Percentiles rank a stretch among this genome's conserved stretches.
Evolutionary conservation across 2,113 vertebrate species (phyloP).

Genomic region (Odontesthes bonariensis): DNA sequence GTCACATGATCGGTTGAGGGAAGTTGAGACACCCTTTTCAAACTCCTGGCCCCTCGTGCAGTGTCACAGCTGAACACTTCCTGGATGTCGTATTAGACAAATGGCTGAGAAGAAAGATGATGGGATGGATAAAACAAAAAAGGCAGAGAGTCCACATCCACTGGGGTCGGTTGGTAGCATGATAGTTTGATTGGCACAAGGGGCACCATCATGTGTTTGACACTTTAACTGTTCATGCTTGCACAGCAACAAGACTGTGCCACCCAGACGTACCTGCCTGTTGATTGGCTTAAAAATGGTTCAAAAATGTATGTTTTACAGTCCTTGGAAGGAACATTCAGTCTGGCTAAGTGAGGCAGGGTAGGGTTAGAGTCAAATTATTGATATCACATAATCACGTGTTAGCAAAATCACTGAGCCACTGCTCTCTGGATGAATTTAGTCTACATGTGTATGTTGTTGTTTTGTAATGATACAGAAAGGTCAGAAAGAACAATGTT

Average conservation of each 20-base stretch:
- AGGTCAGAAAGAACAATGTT: conserved; percentile 18
- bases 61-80: background rate
- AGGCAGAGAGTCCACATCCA: too few species aligned
- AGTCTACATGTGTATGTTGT: background rate
- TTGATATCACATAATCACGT: background rate
- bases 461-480: background rate
- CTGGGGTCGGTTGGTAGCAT: too few species aligned
- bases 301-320: background rate
- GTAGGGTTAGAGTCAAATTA: background rate
- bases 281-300: too few species aligned
- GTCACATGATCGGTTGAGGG: conserved; percentile 35
- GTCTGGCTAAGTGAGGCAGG: background rate
- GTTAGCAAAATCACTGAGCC: background rate
- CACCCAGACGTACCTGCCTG: too few species aligned
- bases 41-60: conserved; percentile 8
- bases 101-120: too few species aligned
- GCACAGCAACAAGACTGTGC: too few species aligned
- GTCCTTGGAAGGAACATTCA: background rate
- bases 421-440: background rate
- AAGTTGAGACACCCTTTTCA: conserved; percentile 16
- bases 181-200: too few species aligned
- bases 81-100: background rate
- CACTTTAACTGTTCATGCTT: too few species aligned
- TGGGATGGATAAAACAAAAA: too few species aligned
- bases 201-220: too few species aligned